Evolutionary conservation across 2,113 vertebrate species (phyloP), one percentile per base, ranked within the genome.

Genomic region (Antechinus flavipes): DNA sequence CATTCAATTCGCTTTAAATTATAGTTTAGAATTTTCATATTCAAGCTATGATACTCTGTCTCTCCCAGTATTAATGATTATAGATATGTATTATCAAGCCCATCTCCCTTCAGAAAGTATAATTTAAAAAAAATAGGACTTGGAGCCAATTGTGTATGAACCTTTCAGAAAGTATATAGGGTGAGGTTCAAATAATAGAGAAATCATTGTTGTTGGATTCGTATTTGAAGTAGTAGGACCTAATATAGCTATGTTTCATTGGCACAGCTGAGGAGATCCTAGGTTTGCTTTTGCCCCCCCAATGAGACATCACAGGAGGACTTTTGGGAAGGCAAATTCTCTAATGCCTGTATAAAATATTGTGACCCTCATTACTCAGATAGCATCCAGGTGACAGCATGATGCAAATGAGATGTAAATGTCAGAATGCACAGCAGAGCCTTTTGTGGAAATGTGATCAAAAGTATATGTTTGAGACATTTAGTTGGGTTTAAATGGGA

Each of bases 361-460:
- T 90, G 4, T 52, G 49, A 42, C 50, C 47, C 49, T 50, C 47
- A 30, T 90, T 90, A 19, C 7, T 50, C 90, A 90, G 25, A 19
- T 30, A 14, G 47, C 47, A 26, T 30, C 89, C 89, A 90, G 30
- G 27, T 90, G 90, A 90, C 46, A 52, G 27, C 10, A 27, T 50
- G 46, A 91, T 42, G 9, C 23, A 93, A 90, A 84, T 11, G 27
- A 42, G 56, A 92, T 96, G 47, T 56, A 93, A 91, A 91, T 42
- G 12, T 96, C 90, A 91, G 54, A 27, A 53, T 55, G 42, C 1
- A 50, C 92, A 46, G 26, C 90, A 55, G 84, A 96, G 23, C 8
- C 92, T 93, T 93, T 22, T 19, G 54, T 12, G n/a, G 95, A n/a
- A 84, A 89, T 93, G 93, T 95, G 55, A 92, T 91, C 50, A 94